Evolutionary conservation across 2,888 invertebrate species (phyloP).

Genomic region (Panopea generosa): DNA sequence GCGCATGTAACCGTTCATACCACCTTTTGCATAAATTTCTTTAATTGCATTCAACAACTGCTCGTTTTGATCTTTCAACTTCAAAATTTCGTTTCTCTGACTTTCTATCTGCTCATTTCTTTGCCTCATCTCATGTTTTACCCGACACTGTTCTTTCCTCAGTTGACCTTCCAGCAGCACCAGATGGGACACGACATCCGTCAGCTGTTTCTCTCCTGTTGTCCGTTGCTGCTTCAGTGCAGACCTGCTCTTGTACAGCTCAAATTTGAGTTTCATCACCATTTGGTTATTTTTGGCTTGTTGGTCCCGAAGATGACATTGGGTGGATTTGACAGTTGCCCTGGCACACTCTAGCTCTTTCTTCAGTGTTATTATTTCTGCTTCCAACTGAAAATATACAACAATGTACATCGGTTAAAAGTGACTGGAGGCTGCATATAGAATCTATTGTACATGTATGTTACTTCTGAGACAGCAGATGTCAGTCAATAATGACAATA

Average conservation of each 20-base stretch:
- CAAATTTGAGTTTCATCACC: slow-evolving; percentile 67
- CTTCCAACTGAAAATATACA: slow-evolving; percentile 14
- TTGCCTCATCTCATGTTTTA: slow-evolving; percentile 63
- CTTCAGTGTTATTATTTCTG: slow-evolving; percentile 23
- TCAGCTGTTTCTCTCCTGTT: slow-evolving; percentile 70
- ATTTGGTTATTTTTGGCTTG: slow-evolving; percentile 68
- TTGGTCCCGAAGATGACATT: slow-evolving; percentile 62
- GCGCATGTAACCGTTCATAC: slow-evolving; percentile 69
- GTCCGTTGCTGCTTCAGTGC: slow-evolving; percentile 55
- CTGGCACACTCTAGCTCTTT: slow-evolving; percentile 46
- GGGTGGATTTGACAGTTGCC: slow-evolving; percentile 60
- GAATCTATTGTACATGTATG: no score
- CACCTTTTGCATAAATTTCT: slow-evolving; percentile 70
- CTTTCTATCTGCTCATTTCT: slow-evolving; percentile 71
- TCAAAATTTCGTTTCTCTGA: slow-evolving; percentile 71
- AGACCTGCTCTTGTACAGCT: slow-evolving; percentile 69
- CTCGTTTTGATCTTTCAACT: slow-evolving; percentile 70
- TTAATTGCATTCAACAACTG: slow-evolving; percentile 71
- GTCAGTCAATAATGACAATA: no score
- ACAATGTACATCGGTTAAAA: not conserved
- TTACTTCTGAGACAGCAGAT: no score
- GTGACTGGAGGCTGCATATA: no score
- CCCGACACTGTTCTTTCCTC: slow-evolving; percentile 70
- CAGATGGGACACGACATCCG: slow-evolving; percentile 73
- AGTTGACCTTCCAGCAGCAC: slow-evolving; percentile 76